Conservation (phyloP, 2,113 vertebrate genomes). For the Apaloderma vittatum region DNA sequence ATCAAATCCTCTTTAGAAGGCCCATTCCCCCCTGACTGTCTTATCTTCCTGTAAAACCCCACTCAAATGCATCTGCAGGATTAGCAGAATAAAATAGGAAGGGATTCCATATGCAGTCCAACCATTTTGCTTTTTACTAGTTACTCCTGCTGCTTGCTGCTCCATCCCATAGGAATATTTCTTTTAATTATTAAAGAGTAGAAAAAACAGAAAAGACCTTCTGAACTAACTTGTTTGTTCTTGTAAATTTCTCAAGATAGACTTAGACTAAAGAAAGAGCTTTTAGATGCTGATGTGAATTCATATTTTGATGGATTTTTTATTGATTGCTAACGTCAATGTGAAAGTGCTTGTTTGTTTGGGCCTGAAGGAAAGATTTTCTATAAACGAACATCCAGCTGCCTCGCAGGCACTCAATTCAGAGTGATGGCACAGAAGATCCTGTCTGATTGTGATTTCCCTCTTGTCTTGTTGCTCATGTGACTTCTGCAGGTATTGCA, state of each 20-base stretch:
- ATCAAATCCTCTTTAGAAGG: conserved; percentile 13
- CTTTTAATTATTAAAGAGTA: conserved; percentile 4
- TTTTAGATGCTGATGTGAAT: not conserved
- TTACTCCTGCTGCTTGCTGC: not conserved
- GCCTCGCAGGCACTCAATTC: conserved; percentile 7
- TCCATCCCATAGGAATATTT: not conserved
- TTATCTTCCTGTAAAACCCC: not conserved
- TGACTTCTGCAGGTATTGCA: not conserved
- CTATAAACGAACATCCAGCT: conserved; percentile 12
- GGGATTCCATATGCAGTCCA: not conserved
- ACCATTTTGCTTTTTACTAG: not conserved
- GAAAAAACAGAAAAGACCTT: not conserved
- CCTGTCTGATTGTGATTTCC: not conserved
- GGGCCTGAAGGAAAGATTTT: conserved; percentile 13
- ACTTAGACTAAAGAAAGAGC: not conserved
- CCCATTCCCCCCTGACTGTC: not conserved
- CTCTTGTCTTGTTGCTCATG: not conserved
- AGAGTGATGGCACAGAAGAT: not conserved
- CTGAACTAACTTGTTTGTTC: not conserved
- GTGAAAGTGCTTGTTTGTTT: not conserved
- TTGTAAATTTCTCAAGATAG: not conserved
- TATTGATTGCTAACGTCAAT: conserved; percentile 29
- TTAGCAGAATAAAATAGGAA: not conserved
- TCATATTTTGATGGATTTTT: not conserved
- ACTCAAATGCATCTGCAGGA: not conserved